A percentile compares a stretch with the other conserved stretches of the same genome.
Conservation (phyloP, 2,113 vertebrate genomes). For the Arvicanthis niloticus region DNA sequence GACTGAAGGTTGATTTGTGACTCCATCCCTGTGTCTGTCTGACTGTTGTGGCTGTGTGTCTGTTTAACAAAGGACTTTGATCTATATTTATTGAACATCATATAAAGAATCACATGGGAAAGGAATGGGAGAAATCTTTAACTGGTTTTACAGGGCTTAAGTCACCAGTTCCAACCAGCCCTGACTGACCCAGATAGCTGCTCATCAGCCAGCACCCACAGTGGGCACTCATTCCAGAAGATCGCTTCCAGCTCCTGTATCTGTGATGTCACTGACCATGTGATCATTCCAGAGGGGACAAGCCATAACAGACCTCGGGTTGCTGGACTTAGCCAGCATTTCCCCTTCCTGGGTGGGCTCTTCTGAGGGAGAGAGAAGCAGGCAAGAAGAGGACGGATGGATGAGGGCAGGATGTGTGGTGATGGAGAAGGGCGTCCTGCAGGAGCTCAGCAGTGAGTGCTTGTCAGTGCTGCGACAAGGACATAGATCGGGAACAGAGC, state of each 20-base stretch:
- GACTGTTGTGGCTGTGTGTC: neutral
- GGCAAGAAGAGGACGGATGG: neutral
- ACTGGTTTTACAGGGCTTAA: neutral
- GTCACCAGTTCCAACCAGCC: neutral
- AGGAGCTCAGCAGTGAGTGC: neutral
- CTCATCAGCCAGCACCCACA: neutral
- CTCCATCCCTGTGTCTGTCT: neutral
- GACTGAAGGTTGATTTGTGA: neutral
- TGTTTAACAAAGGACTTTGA: neutral
- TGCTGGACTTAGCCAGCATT: neutral
- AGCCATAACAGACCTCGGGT: no score
- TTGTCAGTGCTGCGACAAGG: neutral
- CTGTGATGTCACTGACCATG: neutral
- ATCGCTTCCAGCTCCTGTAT: no score
- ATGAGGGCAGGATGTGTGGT: accelerated
- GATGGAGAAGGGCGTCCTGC: neutral
- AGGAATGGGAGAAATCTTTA: neutral
- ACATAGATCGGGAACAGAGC: neutral
- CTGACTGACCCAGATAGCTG: neutral
- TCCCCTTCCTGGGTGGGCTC: neutral
- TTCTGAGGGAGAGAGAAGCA: neutral
- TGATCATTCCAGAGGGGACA: neutral
- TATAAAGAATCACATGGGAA: neutral
- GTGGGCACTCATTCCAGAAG: neutral
- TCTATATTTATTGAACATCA: neutral